Conservation (phyloP, 2,113 vertebrate genomes). For the Micronycteris hirsuta region DNA sequence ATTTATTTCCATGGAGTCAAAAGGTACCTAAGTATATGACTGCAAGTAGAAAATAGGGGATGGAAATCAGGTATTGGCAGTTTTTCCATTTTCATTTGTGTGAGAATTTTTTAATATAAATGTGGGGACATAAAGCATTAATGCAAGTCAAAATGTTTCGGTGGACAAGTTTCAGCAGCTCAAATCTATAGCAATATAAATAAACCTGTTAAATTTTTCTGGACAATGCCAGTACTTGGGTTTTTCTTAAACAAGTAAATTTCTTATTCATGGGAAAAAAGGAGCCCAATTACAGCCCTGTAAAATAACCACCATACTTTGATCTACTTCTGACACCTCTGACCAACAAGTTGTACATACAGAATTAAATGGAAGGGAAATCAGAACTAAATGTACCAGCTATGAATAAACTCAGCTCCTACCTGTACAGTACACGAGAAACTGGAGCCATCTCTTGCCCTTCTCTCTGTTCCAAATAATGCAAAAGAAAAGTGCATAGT, state of each 20-base stretch:
- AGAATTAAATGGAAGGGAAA: slow-evolving; percentile 59
- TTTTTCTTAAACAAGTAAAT: slow-evolving; percentile 82
- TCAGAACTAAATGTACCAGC: slow-evolving; percentile 62
- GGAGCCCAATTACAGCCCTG: slow-evolving; percentile 53
- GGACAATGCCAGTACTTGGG: slow-evolving; percentile 85
- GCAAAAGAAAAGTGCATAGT: slow-evolving; percentile 40
- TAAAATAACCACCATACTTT: slow-evolving; percentile 56
- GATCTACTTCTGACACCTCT: slow-evolving; percentile 54
- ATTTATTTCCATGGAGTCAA: too few relatives aligned
- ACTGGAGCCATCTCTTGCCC: slow-evolving; percentile 41
- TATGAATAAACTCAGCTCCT: slow-evolving; percentile 57
- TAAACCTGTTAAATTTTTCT: slow-evolving; percentile 83
- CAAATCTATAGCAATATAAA: neutral
- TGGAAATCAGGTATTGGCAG: too few relatives aligned
- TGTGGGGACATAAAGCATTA: too few relatives aligned
- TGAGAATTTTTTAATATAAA: too few relatives aligned
- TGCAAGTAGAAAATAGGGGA: too few relatives aligned
- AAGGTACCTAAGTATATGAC: too few relatives aligned
- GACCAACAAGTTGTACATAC: slow-evolving; percentile 36
- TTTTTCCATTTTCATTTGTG: too few relatives aligned
- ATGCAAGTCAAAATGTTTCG: too few relatives aligned
- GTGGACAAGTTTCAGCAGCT: too few relatives aligned
- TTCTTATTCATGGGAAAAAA: slow-evolving; percentile 80
- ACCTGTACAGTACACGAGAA: slow-evolving; percentile 57
- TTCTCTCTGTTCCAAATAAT: slow-evolving; percentile 56